These are phyloP conservation scores for Babyrousa celebensis DNA, from an alignment of 2,797 vertebrate genomes.

Conservation along the genomic window DNA sequence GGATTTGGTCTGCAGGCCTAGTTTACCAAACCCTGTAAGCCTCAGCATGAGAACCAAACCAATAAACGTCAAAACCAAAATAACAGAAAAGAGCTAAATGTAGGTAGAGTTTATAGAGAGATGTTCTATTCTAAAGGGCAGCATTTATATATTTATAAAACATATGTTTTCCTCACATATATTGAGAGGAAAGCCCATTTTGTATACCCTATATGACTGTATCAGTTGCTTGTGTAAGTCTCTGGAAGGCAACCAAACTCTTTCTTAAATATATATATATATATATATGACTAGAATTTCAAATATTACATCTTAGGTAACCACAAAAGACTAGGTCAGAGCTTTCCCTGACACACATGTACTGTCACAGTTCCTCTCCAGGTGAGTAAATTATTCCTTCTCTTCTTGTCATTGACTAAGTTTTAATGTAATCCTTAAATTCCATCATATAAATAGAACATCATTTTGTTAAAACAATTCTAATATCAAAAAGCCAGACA, in stretches of 20 bases:
- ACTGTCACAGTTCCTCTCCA: not conserved
- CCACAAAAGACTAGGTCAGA: not conserved
- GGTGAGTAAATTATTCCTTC: not conserved
- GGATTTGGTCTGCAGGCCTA: not conserved
- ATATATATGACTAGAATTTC: not conserved
- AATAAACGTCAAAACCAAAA: not conserved
- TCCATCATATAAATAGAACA: not conserved
- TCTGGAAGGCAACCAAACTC: not conserved
- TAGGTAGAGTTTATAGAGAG: not conserved
- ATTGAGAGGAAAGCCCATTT: not conserved
- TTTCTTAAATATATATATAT: not conserved
- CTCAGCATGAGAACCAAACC: not conserved
- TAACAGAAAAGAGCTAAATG: not conserved
- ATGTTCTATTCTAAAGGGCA: not conserved
- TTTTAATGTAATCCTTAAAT: slow-evolving; percentile 20
- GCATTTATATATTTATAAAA: not conserved
- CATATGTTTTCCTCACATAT: not conserved
- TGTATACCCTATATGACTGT: not conserved
- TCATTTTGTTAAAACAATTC: not conserved
- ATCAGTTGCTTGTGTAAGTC: not conserved
- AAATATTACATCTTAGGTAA: not conserved
- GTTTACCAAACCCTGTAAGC: not conserved
- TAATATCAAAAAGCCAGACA: not conserved
- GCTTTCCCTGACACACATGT: not conserved
- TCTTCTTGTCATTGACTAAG: not conserved